Conservation (phyloP, 2,888 invertebrate genomes). For the Vesta saturnalis region DNA sequence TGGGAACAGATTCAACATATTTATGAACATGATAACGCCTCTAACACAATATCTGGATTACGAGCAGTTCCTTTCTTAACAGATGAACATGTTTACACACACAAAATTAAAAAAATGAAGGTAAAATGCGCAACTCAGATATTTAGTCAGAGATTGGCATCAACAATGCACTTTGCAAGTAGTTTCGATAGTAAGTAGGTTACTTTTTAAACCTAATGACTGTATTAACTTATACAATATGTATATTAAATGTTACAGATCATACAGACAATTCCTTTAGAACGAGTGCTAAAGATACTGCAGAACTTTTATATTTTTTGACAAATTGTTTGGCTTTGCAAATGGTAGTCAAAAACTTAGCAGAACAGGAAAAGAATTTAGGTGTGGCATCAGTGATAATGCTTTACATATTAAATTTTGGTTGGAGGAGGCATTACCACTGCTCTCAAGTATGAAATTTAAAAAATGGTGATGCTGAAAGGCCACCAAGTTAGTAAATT, state of each 20-base stretch:
- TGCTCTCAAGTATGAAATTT: background rate
- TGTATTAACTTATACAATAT: background rate
- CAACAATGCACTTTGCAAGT: slow-evolving; percentile 22
- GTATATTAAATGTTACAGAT: background rate
- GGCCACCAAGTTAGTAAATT: background rate
- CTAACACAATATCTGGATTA: slow-evolving; percentile 16
- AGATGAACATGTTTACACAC: slow-evolving; percentile 25
- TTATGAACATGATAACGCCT: slow-evolving; percentile 24
- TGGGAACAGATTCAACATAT: slow-evolving; percentile 28
- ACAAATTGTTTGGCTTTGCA: slow-evolving; percentile 7
- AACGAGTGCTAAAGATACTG: slow-evolving; percentile 13
- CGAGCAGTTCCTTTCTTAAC: slow-evolving; percentile 17
- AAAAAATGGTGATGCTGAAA: background rate
- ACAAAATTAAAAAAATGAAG: no score
- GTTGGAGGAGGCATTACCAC: background rate
- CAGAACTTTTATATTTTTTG: slow-evolving; percentile 8
- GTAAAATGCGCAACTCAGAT: slow-evolving; percentile 29
- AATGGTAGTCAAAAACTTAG: slow-evolving; percentile 15
- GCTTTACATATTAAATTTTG: background rate
- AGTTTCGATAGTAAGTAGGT: slow-evolving; percentile 23
- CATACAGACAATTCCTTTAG: no score
- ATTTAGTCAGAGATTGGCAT: slow-evolving; percentile 29
- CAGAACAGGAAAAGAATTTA: background rate
- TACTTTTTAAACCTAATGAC: background rate
- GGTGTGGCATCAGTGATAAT: background rate